These are phyloP conservation scores for Scaptomyza parva DNA, from an alignment of 2,888 invertebrate genomes.

Conservation along the genomic window DNA sequence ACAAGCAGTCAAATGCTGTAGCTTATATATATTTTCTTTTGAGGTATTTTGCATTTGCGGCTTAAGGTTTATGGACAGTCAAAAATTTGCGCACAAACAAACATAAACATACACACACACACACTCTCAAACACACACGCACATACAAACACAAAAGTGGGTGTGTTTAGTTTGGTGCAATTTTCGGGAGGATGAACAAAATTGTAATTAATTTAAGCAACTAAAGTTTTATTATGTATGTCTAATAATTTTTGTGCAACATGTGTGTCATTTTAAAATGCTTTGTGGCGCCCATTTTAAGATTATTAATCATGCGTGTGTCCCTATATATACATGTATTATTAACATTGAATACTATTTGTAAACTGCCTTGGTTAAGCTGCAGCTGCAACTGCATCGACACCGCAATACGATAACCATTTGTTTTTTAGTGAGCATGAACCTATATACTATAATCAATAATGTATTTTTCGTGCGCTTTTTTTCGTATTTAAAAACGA, in stretches of 20 bases:
- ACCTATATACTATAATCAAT: conserved; percentile 25
- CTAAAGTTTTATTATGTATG: conserved; percentile 77
- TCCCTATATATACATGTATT: conserved; percentile 37
- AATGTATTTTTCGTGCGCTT: conserved; percentile 40
- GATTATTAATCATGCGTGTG: conserved; percentile 61
- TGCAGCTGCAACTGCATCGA: conserved; percentile 58
- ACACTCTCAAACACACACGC: conserved; percentile 17
- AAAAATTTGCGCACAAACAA: conserved; percentile 16
- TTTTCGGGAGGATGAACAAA: conserved; percentile 67
- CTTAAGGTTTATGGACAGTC: conserved; percentile 32
- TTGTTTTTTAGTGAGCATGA: conserved; percentile 64
- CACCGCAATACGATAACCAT: conserved; percentile 46
- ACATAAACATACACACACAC: conserved; percentile 9
- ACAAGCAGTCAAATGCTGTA: conserved; percentile 19
- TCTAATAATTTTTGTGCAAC: conserved; percentile 70
- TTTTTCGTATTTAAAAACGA: conserved; percentile 34
- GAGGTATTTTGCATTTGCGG: conserved; percentile 32
- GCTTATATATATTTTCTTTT: conserved; percentile 33
- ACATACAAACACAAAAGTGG: conserved; percentile 19
- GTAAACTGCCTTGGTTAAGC: conserved; percentile 76
- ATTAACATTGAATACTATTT: conserved; percentile 67
- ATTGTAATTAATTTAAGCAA: conserved; percentile 79
- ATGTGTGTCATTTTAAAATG: conserved; percentile 73
- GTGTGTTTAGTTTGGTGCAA: conserved; percentile 69
- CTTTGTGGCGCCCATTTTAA: conserved; percentile 66